Evolutionary conservation across 2,888 invertebrate species (phyloP).

Genomic region (Ganaspis brasiliensis): DNA sequence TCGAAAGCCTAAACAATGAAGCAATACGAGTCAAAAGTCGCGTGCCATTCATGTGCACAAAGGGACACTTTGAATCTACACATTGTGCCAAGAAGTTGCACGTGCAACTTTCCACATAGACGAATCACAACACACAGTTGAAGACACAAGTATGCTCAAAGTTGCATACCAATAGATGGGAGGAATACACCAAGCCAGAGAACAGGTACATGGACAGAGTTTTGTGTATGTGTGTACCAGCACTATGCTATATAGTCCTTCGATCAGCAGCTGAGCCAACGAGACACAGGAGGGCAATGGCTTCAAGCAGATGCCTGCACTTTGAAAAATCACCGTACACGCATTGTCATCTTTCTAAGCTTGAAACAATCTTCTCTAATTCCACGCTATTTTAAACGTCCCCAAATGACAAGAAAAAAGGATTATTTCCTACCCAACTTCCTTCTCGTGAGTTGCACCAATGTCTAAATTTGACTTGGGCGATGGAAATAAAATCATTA

Average conservation of each 20-base stretch:
- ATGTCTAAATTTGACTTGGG: too few species aligned
- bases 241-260: constrained; percentile 29
- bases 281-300: constrained; percentile 36
- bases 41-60: constrained; percentile 41
- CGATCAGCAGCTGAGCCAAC: constrained; percentile 46
- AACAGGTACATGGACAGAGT: too few species aligned
- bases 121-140: constrained; percentile 1
- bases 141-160: constrained; percentile 11
- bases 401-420: not conserved
- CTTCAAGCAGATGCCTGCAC: constrained; percentile 21
- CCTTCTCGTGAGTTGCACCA: too few species aligned
- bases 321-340: constrained; percentile 31
- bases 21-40: constrained; percentile 33
- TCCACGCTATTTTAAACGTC: constrained; percentile 28
- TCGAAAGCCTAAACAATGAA: constrained; percentile 22
- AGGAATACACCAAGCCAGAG: not conserved
- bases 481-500: too few species aligned
- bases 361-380: not conserved
- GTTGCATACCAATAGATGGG: not conserved
- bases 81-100: not conserved
- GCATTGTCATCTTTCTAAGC: constrained; percentile 13
- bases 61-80: constrained; percentile 22
- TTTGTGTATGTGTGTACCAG: not conserved
- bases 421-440: too few species aligned
- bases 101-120: not conserved